Evolutionary conservation across 2,888 invertebrate genomes (phyloP), one percentile per base, ranked within the genome.

Genomic region (Chymomyza procnemis): DNA sequence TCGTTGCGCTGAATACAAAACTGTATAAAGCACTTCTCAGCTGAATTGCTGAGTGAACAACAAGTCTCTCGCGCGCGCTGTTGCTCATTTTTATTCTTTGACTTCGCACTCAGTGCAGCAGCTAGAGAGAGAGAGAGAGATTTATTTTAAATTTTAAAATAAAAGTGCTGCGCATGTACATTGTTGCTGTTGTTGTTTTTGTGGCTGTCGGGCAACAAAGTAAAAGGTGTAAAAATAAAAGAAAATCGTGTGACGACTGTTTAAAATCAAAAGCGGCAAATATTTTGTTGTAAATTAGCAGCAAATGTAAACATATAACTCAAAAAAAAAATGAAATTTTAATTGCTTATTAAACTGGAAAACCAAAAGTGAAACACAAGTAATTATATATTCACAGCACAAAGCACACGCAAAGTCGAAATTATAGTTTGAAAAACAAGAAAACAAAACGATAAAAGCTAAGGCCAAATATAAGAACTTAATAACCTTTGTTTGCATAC

Each of bases 331-430:
- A 14, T 26, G 6, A 19, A 4, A 26, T 21, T 55, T n/a, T 55
- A 18, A 55, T 55, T 55, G 19, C 5, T 26, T 6, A 26, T 26
- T 26, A 26, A 26, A 26, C 26, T 22, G 55, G 16, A 26, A 4
- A 22, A 22, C 14, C 57, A 66, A 72, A 78, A 85, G 84, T 80
- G 75, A 79, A 80, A 78, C 66, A 58, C 67, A 67, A 66, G 65
- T 69, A 34, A 30, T 46, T 41, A 9, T 41, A 56, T 68, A 61
- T 64, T 19, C 3, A 59, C 4, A 59, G 19, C 12, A 30, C 47
- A 62, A 14, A 22, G 41, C 46, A 46, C 50, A 21, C 18, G 19
- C 19, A 52, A 52, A 46, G 64, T 34, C 18, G 52, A 19, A 61
- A 50, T 22, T 26, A 60, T 48, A 22, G 48, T 21, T 34, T 19